These are phyloP conservation scores for Typhlichthys subterraneus DNA, from an alignment of 2,797 vertebrate species.

Conservation along the genomic window DNA sequence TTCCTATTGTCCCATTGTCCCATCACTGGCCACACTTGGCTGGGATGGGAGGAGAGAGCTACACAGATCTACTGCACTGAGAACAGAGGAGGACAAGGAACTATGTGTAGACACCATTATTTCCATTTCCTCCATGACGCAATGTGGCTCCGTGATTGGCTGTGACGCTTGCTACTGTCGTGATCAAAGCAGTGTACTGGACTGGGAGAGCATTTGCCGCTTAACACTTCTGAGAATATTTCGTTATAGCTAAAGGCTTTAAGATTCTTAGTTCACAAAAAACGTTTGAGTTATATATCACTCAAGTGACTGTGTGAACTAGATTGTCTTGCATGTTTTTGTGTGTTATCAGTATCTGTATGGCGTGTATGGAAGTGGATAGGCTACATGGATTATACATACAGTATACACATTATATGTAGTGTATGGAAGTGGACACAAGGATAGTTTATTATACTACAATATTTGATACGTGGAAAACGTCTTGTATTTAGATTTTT, in stretches of 20 bases:
- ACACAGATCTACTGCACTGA: constrained; percentile 21
- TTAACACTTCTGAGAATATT: constrained; percentile 6
- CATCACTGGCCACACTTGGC: constrained; percentile 11
- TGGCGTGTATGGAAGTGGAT: no score
- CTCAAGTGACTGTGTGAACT: no score
- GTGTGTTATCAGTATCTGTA: no score
- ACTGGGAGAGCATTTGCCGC: constrained; percentile 13
- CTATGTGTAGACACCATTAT: constrained; percentile 15
- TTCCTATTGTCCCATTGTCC: constrained; percentile 15
- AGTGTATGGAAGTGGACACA: no score
- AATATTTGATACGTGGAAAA: no score
- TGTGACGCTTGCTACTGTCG: constrained; percentile 1
- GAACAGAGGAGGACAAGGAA: constrained; percentile 23
- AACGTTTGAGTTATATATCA: background rate
- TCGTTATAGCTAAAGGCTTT: no score
- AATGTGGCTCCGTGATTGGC: constrained; percentile 7
- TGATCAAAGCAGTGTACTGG: constrained; percentile 28
- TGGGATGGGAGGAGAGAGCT: constrained; percentile 16
- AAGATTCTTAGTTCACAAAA: no score
- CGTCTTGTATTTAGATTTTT: no score
- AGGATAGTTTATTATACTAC: no score
- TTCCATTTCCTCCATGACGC: constrained; percentile 22
- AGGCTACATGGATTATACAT: no score
- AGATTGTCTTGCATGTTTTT: no score
- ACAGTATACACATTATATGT: no score